phyloP scores from a whole-genome alignment of 2,113 vertebrate species.

The Nyctereutes procyonoides region DNA sequence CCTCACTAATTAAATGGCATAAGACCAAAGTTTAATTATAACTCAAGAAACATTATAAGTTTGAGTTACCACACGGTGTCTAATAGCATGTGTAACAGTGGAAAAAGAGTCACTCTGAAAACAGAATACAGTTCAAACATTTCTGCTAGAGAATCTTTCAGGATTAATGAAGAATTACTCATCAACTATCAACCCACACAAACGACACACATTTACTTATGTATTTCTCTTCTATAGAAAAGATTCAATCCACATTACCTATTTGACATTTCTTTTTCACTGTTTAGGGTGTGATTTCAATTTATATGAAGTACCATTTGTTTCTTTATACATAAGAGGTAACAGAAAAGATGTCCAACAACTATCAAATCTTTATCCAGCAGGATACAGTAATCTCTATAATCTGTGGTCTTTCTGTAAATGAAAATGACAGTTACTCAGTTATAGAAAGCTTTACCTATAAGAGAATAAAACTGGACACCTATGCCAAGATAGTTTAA shows the following conservation, averaged over 20 bases:
- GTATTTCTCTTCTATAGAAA: background rate
- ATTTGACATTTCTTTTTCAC: background rate
- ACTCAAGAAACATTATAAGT: background rate
- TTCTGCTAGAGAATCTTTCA: background rate
- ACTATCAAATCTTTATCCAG: background rate
- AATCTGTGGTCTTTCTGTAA: background rate
- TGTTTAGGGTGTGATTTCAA: background rate
- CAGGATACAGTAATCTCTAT: background rate
- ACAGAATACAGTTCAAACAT: background rate
- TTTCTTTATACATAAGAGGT: background rate
- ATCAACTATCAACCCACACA: slow-evolving; percentile 10
- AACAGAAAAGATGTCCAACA: background rate
- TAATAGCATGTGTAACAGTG: background rate
- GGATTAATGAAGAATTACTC: slow-evolving; percentile 39
- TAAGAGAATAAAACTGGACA: background rate
- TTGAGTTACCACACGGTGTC: background rate
- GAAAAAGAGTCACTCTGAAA: background rate
- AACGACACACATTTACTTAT: background rate
- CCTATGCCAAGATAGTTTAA: background rate
- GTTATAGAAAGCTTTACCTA: slow-evolving; percentile 20
- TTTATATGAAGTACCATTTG: background rate
- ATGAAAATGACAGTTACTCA: background rate
- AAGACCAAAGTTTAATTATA: slow-evolving; percentile 32
- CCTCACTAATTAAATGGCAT: background rate
- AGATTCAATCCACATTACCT: background rate